These are phyloP conservation scores for Hylaeus anthracinus DNA, from an alignment of 1,140 invertebrate species.

Conservation along the genomic window DNA sequence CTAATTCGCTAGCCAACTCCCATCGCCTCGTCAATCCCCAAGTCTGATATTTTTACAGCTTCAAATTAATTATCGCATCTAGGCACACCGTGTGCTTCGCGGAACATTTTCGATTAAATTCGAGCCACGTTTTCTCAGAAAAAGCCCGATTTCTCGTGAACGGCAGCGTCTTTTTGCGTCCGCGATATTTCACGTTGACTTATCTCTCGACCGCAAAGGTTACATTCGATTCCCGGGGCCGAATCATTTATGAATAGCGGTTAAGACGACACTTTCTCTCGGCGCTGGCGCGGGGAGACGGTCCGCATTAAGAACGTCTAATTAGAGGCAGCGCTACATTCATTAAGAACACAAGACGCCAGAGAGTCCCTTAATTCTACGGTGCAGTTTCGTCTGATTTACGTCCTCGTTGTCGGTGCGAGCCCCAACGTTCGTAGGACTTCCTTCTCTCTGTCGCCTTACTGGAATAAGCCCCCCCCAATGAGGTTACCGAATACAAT, in stretches of 20 bases:
- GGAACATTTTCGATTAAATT: conserved; percentile 19
- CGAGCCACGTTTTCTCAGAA: no score
- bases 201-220: conserved; percentile 42
- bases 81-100: no score
- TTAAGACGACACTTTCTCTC: conserved; percentile 58
- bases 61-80: no score
- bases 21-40: no score
- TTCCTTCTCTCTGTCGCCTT: conserved; percentile 36
- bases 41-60: no score
- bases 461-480: conserved; percentile 3
- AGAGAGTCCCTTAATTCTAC: conserved; percentile 69
- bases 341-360: conserved; percentile 60
- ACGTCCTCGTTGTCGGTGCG: conserved; percentile 59
- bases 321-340: conserved; percentile 70
- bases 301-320: conserved; percentile 65
- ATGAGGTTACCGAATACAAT: conserved; percentile 51
- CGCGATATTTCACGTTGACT: conserved; percentile 44
- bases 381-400: conserved; percentile 69
- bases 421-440: conserved; percentile 26
- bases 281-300: conserved; percentile 27
- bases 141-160: background rate
- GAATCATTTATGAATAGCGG: conserved; percentile 64
- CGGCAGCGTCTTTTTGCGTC: background rate
- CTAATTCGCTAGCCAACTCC: no score
- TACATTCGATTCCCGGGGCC: conserved; percentile 47